Evolutionary conservation across 2,113 vertebrate species (phyloP).

Genomic region (Rhea americana): DNA sequence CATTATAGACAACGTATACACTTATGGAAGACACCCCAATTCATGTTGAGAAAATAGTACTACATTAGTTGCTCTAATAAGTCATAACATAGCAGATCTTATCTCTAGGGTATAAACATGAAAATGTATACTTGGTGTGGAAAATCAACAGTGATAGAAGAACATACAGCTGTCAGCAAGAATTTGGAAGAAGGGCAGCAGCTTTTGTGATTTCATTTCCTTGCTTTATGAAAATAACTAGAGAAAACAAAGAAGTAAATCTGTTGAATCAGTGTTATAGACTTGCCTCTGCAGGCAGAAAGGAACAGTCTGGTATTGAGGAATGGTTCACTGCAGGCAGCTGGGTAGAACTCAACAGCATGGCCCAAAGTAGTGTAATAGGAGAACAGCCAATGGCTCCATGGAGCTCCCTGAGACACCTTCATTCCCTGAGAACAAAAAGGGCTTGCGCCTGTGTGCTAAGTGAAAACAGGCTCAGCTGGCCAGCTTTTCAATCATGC

Average conservation of each 20-base stretch:
- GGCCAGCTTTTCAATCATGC: slow-evolving; percentile 47
- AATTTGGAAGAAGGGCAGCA: background rate
- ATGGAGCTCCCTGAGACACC: background rate
- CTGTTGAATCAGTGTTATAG: background rate
- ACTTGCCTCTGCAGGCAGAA: background rate
- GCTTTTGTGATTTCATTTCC: slow-evolving; percentile 10
- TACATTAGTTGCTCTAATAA: background rate
- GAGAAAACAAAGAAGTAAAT: background rate
- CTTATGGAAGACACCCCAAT: background rate
- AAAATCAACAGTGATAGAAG: background rate
- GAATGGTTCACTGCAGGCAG: slow-evolving; percentile 33
- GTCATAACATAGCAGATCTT: background rate
- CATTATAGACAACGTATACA: background rate
- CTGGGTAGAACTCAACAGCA: slow-evolving; percentile 48
- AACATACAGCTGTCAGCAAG: background rate
- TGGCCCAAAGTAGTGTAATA: background rate
- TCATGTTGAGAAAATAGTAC: background rate
- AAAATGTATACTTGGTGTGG: background rate
- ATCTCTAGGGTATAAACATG: background rate
- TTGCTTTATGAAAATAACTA: background rate
- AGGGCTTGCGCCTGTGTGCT: background rate
- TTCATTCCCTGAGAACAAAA: background rate
- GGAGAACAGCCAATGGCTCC: slow-evolving; percentile 22
- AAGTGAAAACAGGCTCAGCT: slow-evolving; percentile 41
- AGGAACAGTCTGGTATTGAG: background rate